phyloP scores from a whole-genome alignment of 2,888 invertebrate genomes.

The Drosophila testacea region DNA sequence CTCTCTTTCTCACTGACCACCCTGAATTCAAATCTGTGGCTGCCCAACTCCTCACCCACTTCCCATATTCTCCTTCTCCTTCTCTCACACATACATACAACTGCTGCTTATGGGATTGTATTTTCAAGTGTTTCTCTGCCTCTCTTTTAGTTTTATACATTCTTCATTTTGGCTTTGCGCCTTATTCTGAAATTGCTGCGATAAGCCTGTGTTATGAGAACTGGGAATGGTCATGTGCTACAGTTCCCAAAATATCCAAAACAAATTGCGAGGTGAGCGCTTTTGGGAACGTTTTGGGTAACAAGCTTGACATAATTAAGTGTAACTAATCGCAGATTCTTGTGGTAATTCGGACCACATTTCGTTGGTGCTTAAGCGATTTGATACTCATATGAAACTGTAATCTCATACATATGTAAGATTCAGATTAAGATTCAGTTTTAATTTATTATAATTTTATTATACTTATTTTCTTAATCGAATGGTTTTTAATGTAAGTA shows the following conservation, averaged over 20 bases:
- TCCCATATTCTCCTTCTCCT: neutral
- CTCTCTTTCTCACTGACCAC: neutral
- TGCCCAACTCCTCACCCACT: conserved; percentile 5
- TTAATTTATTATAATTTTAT: neutral
- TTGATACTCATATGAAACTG: neutral
- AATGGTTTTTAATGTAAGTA: too few relatives aligned
- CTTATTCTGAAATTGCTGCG: conserved; percentile 60
- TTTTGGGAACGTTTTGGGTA: conserved; percentile 17
- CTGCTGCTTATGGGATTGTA: conserved; percentile 24
- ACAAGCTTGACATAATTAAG: conserved; percentile 29
- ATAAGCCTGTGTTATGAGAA: conserved; percentile 64
- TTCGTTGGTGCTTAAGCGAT: conserved; percentile 7
- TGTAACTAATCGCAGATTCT: conserved; percentile 37
- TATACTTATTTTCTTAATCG: neutral
- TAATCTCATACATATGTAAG: neutral
- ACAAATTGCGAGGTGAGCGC: conserved; percentile 36
- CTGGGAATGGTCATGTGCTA: conserved; percentile 11
- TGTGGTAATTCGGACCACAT: conserved; percentile 6
- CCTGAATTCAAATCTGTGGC: conserved; percentile 50
- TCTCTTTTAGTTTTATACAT: conserved; percentile 55
- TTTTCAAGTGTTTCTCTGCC: conserved; percentile 41
- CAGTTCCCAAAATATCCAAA: conserved; percentile 15
- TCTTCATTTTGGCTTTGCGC: conserved; percentile 54
- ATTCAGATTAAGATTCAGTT: neutral
- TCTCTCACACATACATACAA: neutral